Conservation (phyloP, 2,113 vertebrate species). For the Sminthopsis crassicaudata region DNA sequence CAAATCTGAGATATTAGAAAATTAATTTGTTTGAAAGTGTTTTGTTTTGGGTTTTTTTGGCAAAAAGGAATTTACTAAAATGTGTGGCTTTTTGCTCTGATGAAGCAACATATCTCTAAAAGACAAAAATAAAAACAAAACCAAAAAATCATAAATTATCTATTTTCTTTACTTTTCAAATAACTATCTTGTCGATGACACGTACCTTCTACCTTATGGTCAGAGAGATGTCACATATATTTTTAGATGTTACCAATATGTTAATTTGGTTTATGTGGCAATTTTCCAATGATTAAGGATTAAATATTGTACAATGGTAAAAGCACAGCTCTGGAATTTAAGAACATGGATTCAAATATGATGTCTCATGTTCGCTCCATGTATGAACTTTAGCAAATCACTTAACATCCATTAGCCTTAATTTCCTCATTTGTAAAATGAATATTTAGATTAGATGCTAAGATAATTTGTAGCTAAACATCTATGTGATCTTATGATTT, state of each 20-base stretch:
- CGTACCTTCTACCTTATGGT: constrained; percentile 25
- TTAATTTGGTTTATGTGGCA: background rate
- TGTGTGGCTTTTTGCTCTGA: constrained; percentile 42
- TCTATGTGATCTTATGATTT: background rate
- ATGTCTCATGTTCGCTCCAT: background rate
- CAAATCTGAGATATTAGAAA: constrained; percentile 27
- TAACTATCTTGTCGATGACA: constrained; percentile 9
- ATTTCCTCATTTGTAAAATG: background rate
- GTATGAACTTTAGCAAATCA: background rate
- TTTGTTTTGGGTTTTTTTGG: background rate
- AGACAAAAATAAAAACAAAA: background rate
- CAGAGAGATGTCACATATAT: background rate
- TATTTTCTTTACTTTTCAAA: constrained; percentile 14
- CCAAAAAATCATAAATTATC: constrained; percentile 25
- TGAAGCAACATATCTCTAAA: constrained; percentile 26
- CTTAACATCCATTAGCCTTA: background rate
- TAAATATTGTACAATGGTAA: background rate
- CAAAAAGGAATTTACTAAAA: background rate
- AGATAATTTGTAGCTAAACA: background rate
- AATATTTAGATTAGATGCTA: background rate
- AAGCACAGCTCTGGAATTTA: background rate
- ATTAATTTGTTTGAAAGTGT: constrained; percentile 32
- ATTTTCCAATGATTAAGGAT: background rate
- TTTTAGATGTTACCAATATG: background rate
- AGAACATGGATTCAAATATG: background rate